Percentiles rank a stretch among this genome's conserved stretches.
phyloP scores from a whole-genome alignment of 2,888 invertebrate genomes.

The Sinohyriopsis cumingii region DNA sequence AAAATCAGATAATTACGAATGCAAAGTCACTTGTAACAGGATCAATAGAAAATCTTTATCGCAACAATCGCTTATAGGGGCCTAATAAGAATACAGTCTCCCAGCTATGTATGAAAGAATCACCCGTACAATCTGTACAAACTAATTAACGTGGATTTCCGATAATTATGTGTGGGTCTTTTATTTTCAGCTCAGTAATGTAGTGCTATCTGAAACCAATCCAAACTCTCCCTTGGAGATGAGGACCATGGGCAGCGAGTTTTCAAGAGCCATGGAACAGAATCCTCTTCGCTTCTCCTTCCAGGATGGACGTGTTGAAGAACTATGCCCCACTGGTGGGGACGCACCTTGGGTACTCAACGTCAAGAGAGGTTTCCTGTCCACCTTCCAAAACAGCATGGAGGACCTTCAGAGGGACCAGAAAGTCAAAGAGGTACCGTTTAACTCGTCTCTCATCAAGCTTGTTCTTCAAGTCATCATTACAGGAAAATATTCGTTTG shows the following conservation, averaged over 20 bases:
- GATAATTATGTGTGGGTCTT: neutral
- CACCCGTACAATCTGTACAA: too few species aligned
- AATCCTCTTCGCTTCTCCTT: slow-evolving; percentile 83
- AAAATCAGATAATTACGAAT: too few species aligned
- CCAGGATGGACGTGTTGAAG: slow-evolving; percentile 84
- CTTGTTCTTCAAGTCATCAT: too few species aligned
- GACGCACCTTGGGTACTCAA: slow-evolving; percentile 88
- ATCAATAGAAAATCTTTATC: too few species aligned
- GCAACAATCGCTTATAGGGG: too few species aligned
- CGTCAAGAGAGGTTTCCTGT: slow-evolving; percentile 91
- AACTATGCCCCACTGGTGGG: slow-evolving; percentile 85
- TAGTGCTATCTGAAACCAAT: slow-evolving; percentile 66
- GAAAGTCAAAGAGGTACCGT: slow-evolving; percentile 52
- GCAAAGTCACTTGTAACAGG: too few species aligned
- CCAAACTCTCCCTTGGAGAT: slow-evolving; percentile 36
- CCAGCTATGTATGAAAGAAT: too few species aligned
- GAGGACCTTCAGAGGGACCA: slow-evolving; percentile 81
- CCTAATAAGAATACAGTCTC: too few species aligned
- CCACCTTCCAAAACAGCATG: slow-evolving; percentile 92
- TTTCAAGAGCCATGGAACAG: slow-evolving; percentile 79
- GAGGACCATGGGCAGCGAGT: slow-evolving; percentile 41
- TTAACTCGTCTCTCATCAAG: too few species aligned
- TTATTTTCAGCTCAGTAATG: slow-evolving; percentile 64
- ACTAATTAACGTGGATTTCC: too few species aligned
- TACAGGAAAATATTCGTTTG: too few species aligned